A percentile compares a stretch with the other conserved stretches of the same genome.
Evolutionary conservation across 2,797 vertebrate genomes (phyloP).

Genomic region (Melanotaenia parkinsoni): DNA sequence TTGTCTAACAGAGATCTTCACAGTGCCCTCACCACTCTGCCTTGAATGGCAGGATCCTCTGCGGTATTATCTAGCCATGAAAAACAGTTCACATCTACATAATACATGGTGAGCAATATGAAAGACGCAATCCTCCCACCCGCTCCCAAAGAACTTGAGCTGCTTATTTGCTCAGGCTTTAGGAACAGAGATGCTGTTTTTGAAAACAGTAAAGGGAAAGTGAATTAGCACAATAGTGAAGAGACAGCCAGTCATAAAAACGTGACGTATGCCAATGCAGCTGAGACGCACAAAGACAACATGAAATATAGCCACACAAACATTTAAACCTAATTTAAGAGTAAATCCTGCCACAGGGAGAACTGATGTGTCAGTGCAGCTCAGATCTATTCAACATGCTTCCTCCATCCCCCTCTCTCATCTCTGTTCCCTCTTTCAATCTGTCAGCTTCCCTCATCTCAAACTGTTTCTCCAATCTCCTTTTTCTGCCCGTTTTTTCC

Average conservation of each 20-base stretch:
- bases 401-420: conserved; percentile 31
- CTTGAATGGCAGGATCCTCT: conserved; percentile 49
- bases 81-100: conserved; percentile 67
- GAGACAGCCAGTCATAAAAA: conserved; percentile 5
- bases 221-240: conserved; percentile 16
- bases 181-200: conserved; percentile 33
- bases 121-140: conserved; percentile 68
- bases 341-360: conserved; percentile 58
- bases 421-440: conserved; percentile 42
- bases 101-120: conserved; percentile 64
- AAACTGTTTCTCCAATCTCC: conserved; percentile 35
- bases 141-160: conserved; percentile 55
- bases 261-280: conserved; percentile 23
- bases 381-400: conserved; percentile 55
- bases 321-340: conserved; percentile 53
- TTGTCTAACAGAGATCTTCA: conserved; percentile 28
- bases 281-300: conserved; percentile 36
- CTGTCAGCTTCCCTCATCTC: conserved; percentile 51
- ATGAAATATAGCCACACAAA: conserved; percentile 36
- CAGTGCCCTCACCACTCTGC: conserved; percentile 33
- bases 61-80: conserved; percentile 52
- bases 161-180: conserved; percentile 51
- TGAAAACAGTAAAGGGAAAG: conserved; percentile 31
- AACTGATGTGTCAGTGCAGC: conserved; percentile 58
- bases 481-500: conserved; percentile 26